phyloP scores from a whole-genome alignment of 2,113 vertebrate genomes.

The Echinops telfairi region DNA sequence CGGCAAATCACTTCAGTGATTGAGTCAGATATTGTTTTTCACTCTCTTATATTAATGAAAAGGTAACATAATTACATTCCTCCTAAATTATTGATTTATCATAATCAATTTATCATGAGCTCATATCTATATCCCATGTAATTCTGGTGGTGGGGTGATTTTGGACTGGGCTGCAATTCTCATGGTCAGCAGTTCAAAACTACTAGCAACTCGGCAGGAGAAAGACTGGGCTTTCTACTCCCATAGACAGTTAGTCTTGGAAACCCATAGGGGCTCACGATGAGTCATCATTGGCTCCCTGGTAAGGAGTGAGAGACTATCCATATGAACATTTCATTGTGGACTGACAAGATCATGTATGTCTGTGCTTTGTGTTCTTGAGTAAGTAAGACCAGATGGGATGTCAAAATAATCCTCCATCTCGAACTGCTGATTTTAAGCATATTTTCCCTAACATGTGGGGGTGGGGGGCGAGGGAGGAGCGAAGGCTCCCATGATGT shows the following conservation, averaged over 20 bases:
- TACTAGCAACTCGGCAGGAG: too few species aligned
- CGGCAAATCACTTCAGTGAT: neutral
- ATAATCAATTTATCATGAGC: neutral
- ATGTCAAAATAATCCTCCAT: neutral
- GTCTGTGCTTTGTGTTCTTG: neutral
- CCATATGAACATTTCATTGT: too few species aligned
- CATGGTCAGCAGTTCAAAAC: neutral
- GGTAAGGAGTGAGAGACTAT: too few species aligned
- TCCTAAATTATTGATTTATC: neutral
- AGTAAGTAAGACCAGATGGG: rapidly evolving
- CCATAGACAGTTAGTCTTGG: too few species aligned
- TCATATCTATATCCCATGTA: too few species aligned
- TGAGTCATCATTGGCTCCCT: too few species aligned
- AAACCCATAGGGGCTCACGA: too few species aligned
- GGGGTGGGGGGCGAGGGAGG: neutral
- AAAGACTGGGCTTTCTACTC: too few species aligned
- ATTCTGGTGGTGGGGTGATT: too few species aligned
- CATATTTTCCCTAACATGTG: neutral
- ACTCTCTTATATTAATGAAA: conserved; percentile 39
- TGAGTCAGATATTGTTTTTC: neutral
- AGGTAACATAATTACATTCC: neutral
- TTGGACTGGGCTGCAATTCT: neutral
- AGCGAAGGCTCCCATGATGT: neutral
- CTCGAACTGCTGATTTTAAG: neutral
- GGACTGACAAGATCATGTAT: neutral